Conservation (phyloP, 2,797 vertebrate species). For the Carcharodon carcharias region DNA sequence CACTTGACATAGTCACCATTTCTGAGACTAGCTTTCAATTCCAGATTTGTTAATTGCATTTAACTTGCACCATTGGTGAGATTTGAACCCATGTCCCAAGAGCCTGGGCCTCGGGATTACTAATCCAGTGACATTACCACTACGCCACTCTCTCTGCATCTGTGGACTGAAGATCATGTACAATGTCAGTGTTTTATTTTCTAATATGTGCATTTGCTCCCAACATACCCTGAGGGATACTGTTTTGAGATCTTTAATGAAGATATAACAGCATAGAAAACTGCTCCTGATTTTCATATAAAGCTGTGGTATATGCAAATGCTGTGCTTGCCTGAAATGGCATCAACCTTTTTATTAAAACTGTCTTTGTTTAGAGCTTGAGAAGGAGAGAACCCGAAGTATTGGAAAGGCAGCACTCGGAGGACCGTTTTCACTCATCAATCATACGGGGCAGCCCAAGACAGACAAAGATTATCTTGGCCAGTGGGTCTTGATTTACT, state of each 20-base stretch:
- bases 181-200: background rate
- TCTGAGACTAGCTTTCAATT: too few relatives aligned
- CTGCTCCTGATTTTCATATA: background rate
- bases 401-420: conserved; percentile 80
- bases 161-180: background rate
- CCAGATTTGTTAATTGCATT: too few relatives aligned
- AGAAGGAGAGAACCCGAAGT: conserved; percentile 69
- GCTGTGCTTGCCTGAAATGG: background rate
- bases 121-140: too few relatives aligned
- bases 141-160: too few relatives aligned
- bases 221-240: background rate
- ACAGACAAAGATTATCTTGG: conserved; percentile 77
- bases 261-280: background rate
- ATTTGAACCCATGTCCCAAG: too few relatives aligned
- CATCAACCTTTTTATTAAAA: background rate
- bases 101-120: too few relatives aligned
- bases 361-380: conserved; percentile 60
- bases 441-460: conserved; percentile 69
- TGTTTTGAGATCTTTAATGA: background rate
- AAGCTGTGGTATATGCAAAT: background rate
- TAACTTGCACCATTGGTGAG: too few relatives aligned
- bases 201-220: background rate
- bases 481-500: conserved; percentile 89
- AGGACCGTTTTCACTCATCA: conserved; percentile 79
- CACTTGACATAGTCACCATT: too few relatives aligned